Conservation (phyloP, 1,140 invertebrate genomes). For the Thaumetopoea pityocampa region DNA sequence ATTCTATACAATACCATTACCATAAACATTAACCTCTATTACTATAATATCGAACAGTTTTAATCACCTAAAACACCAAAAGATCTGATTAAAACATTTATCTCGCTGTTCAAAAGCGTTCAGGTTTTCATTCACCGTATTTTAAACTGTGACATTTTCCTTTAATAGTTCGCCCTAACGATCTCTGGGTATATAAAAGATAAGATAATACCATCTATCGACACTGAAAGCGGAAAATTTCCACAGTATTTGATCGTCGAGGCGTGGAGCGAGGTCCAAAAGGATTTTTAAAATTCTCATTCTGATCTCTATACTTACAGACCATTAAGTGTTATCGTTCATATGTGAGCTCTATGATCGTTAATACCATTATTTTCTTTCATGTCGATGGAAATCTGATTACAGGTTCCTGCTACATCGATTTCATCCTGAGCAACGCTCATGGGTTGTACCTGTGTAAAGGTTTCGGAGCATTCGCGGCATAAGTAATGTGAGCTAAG, state of each 20-base stretch:
- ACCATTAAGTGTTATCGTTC: constrained; percentile 1
- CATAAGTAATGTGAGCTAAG: too few species aligned
- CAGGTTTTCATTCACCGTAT: constrained; percentile 20
- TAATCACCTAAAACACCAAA: constrained; percentile 10
- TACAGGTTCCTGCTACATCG: too few species aligned
- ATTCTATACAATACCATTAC: constrained; percentile 14
- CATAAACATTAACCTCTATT: constrained; percentile 8
- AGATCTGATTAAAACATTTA: constrained; percentile 20
- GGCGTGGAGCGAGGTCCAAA: constrained; percentile 9
- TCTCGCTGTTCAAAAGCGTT: constrained; percentile 11
- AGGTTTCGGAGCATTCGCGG: too few species aligned
- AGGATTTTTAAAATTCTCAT: constrained; percentile 19
- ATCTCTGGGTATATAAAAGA: constrained; percentile 26
- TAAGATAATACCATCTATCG: constrained; percentile 28
- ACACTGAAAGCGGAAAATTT: constrained; percentile 17
- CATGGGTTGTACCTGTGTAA: too few species aligned
- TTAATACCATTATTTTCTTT: too few species aligned
- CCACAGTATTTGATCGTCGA: constrained; percentile 20
- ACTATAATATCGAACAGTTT: constrained; percentile 7
- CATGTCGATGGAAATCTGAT: too few species aligned
- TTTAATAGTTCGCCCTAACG: constrained; percentile 29
- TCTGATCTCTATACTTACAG: constrained; percentile 8
- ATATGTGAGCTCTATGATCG: not conserved
- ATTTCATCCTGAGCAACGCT: too few species aligned
- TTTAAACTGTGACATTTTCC: constrained; percentile 23